These are phyloP conservation scores for Papilio helenus DNA, from an alignment of 1,140 invertebrate species.

Conservation along the genomic window DNA sequence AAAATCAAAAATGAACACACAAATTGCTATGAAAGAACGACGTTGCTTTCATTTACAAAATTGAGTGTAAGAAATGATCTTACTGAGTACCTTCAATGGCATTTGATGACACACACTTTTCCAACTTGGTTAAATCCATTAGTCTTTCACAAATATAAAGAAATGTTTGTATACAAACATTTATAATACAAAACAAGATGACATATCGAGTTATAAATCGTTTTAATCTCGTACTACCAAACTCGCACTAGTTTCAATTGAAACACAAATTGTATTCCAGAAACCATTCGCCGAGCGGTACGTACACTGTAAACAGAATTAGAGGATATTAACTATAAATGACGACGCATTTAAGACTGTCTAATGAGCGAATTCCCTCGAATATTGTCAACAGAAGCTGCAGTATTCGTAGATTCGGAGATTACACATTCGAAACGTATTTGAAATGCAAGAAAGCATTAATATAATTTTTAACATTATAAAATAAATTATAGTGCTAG, in stretches of 20 bases:
- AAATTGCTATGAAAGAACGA: neutral
- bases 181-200: conserved; percentile 19
- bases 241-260: conserved; percentile 48
- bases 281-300: conserved; percentile 37
- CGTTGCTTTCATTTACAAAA: neutral
- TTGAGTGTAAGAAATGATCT: too few relatives aligned
- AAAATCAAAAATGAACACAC: neutral
- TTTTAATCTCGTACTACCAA: conserved; percentile 43
- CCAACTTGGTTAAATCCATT: neutral
- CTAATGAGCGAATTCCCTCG: conserved; percentile 52
- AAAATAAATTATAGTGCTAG: too few relatives aligned
- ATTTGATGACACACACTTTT: neutral
- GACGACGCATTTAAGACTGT: conserved; percentile 52
- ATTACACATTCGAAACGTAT: neutral
- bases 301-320: conserved; percentile 46
- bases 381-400: conserved; percentile 48
- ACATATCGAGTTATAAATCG: conserved; percentile 37
- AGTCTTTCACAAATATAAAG: conserved; percentile 45
- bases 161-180: conserved; percentile 43
- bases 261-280: conserved; percentile 55
- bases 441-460: neutral
- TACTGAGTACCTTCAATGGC: neutral
- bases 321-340: conserved; percentile 56
- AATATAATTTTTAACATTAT: too few relatives aligned
- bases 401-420: conserved; percentile 45